Evolutionary conservation across 1,140 invertebrate species (phyloP).

Genomic region (Mycetomoellerius zeteki): DNA sequence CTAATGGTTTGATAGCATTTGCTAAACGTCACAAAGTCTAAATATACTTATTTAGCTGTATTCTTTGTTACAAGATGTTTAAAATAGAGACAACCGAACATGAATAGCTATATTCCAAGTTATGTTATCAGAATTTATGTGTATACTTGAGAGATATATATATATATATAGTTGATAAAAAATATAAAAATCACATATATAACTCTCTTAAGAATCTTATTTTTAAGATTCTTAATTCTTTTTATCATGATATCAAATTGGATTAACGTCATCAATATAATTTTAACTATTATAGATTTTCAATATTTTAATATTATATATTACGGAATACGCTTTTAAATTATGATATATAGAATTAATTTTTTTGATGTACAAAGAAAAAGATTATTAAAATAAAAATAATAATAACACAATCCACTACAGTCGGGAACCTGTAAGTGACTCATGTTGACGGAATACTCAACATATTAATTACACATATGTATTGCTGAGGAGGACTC

Average conservation of each 20-base stretch:
- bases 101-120: slow-evolving; percentile 12
- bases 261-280: background rate
- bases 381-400: too few relatives aligned
- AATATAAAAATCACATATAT: background rate
- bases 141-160: background rate
- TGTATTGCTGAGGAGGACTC: too few relatives aligned
- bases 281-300: background rate
- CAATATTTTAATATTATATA: background rate
- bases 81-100: background rate
- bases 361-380: background rate
- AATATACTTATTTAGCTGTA: slow-evolving; percentile 47
- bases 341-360: background rate
- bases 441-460: too few relatives aligned
- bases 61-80: background rate
- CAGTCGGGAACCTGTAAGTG: too few relatives aligned
- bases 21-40: slow-evolving; percentile 88
- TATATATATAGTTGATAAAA: slow-evolving; percentile 26
- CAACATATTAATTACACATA: too few relatives aligned
- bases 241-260: background rate
- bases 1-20: slow-evolving; percentile 95
- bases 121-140: slow-evolving; percentile 38
- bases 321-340: background rate
- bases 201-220: slow-evolving; percentile 10
- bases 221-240: background rate
- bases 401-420: too few relatives aligned